Evolutionary conservation across 2,888 invertebrate species (phyloP), one percentile per base, ranked within the genome.

Genomic region (Cotesia congregata): DNA sequence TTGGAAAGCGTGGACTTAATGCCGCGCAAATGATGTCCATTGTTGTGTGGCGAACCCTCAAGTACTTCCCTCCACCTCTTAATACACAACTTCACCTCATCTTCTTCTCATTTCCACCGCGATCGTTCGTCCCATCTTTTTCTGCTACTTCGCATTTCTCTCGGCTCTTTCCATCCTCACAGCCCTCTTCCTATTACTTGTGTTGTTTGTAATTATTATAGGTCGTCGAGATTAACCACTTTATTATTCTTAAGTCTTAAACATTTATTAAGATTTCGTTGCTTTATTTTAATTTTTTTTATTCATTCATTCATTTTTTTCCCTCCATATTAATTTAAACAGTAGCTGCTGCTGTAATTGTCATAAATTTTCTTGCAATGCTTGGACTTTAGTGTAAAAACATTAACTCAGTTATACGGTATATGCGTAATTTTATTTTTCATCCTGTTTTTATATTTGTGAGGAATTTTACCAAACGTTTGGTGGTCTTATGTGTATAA

Each of bases 401-500:
- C 74, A 76, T 75, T 77, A 76, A 74, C 72, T 72, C 70, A 77
- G 38, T 61, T 39, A 62, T 64, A 64, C 9, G 12, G 64, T 65
- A 7, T 30, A 30, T 72, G 17, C 41, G 40, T 72, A 62, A 39
- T 65, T 40, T 15, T 17, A 41, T 39, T 12, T 7, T 74, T 67
- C 30, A 5, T 6, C 59, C 59, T 9, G 40, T 50, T 9, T 67
- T 67, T 70, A 38, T 70, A 9, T 70, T 59, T 60, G 5, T 50
- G 6, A 70, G 17, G 60, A 77, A 82, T 84, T 84, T 82, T 85
- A 83, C 82, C 83, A 83, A 86, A 85, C 80, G 75, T 84, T 84
- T 84, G 83, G 83, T 84, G 83, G 68, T 80, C 80, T 85, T 85
- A 85, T 78, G 76, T 62, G 83, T 85, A 85, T 83, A 83, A 85